Conservation (phyloP, 1,140 invertebrate genomes). For the Pseudachorutes palmiensis region DNA sequence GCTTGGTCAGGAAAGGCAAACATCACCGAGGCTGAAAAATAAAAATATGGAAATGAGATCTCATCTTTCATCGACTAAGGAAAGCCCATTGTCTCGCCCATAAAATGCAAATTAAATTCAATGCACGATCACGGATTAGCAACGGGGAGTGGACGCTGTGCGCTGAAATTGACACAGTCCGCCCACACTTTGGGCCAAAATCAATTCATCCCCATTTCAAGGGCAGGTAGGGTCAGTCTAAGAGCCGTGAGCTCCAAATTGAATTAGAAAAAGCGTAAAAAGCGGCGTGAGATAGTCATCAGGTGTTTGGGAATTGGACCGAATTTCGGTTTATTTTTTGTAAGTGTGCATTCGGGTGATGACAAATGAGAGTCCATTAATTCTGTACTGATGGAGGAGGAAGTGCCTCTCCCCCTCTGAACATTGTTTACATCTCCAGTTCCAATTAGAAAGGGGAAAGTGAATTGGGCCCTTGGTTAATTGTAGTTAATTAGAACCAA, state of each 20-base stretch:
- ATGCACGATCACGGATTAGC: neutral
- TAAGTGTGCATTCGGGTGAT: too few relatives aligned
- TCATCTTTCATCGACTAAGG: neutral
- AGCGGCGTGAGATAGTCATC: too few relatives aligned
- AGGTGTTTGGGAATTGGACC: too few relatives aligned
- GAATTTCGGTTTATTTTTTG: too few relatives aligned
- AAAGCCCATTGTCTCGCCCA: neutral
- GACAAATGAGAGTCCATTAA: neutral
- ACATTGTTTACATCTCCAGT: neutral
- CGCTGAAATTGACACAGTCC: neutral
- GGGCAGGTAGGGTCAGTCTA: too few relatives aligned
- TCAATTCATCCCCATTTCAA: too few relatives aligned
- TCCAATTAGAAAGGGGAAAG: neutral
- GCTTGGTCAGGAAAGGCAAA: slow-evolving; percentile 94
- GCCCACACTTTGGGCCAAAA: too few relatives aligned
- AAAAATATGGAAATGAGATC: slow-evolving; percentile 17
- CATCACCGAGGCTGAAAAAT: slow-evolving; percentile 85
- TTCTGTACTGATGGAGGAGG: neutral
- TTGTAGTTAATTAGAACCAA: too few relatives aligned
- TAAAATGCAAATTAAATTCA: neutral
- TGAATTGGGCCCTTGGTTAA: too few relatives aligned
- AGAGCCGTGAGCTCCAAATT: too few relatives aligned
- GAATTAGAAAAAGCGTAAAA: too few relatives aligned
- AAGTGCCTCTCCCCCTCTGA: too few relatives aligned
- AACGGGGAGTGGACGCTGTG: neutral